Base-by-base conservation (phyloP, 1,140 invertebrate species). In the Varroa destructor region DNA sequence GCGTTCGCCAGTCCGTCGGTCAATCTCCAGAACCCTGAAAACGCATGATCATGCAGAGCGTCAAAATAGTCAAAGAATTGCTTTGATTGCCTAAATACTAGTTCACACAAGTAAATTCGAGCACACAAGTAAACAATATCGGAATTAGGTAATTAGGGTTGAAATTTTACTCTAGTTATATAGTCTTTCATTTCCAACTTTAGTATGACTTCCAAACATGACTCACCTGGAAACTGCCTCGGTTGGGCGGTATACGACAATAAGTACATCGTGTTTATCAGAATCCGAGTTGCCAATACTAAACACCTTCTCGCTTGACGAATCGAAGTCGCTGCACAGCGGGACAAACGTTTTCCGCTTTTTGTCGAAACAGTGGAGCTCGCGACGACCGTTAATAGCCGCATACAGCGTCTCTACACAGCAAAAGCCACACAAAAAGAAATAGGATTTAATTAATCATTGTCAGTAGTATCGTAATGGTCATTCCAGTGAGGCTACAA, bases 161-260 rank as follows among this genome's bases (percentile, higher is more conserved):
- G 25, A 25, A 25, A 25, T 25, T 25, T 25, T 25, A 25, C 25
- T 25, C 25, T 25, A 25, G 25, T 25, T 25, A 25, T 25, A 25
- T 25, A 25, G 25, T 25, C 25, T 25, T 25, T 25, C 25, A 25
- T 25, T 25, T 25, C 25, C 25, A 25, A 25, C 25, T 25, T 25
- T 25, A 25, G 46, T 51, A 8, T 51, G 46, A 51, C 4, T 8
- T 3, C 46, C 8, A 8, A 67, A 1, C 2, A 67, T 2, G 14
- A 37, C 61, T n/a, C 37, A 67, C 61, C 61, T 67, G 61, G 61
- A 67, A 3, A 67, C 40, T 46, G 61, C 61, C 61, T 67, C 61
- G 61, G 40, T 67, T 2, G 40, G 61, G 14, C 37, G 14, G 36
- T 67, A 67, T 12, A 67, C 61, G 8, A 67, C 61, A 3, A 67